phyloP scores from a whole-genome alignment of 2,888 invertebrate species.

The Drosophila hawaiiensis region DNA sequence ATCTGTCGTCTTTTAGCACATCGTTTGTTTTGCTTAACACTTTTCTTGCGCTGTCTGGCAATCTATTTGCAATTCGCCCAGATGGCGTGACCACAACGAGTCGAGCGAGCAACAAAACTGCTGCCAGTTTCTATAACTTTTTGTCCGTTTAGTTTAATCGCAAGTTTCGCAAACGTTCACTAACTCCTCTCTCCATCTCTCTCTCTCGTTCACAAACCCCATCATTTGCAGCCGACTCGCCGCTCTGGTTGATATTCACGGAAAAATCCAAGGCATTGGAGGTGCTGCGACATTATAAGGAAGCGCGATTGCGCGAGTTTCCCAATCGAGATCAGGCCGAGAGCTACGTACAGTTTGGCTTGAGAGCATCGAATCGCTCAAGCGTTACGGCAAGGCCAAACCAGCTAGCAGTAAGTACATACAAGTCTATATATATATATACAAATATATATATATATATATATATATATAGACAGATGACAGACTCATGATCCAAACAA shows the following conservation, averaged over 20 bases:
- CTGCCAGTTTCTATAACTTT: conserved; percentile 6
- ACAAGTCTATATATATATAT: not conserved
- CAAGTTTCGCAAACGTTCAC: not conserved
- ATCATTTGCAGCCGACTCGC: conserved; percentile 69
- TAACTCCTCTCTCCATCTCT: not conserved
- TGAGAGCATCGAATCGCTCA: conserved; percentile 86
- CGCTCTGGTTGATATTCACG: conserved; percentile 87
- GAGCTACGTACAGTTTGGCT: conserved; percentile 90
- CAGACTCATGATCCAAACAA: too few species aligned
- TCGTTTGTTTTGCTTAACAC: conserved; percentile 73
- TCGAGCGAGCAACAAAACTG: conserved; percentile 6
- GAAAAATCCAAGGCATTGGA: conserved; percentile 91
- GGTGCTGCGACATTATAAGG: conserved; percentile 91
- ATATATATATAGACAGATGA: not conserved
- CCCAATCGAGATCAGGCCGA: conserved; percentile 90
- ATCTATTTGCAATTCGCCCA: conserved; percentile 27
- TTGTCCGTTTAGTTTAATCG: not conserved
- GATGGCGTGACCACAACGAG: conserved; percentile 51
- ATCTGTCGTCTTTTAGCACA: conserved; percentile 20
- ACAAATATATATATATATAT: not conserved
- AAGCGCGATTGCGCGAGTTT: conserved; percentile 93
- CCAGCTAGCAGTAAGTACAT: conserved; percentile 82
- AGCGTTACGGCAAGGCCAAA: conserved; percentile 84
- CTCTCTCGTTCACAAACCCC: conserved; percentile 15
- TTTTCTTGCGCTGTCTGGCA: conserved; percentile 45